phyloP scores from a whole-genome alignment of 2,888 invertebrate genomes.

The Unio delphinus region DNA sequence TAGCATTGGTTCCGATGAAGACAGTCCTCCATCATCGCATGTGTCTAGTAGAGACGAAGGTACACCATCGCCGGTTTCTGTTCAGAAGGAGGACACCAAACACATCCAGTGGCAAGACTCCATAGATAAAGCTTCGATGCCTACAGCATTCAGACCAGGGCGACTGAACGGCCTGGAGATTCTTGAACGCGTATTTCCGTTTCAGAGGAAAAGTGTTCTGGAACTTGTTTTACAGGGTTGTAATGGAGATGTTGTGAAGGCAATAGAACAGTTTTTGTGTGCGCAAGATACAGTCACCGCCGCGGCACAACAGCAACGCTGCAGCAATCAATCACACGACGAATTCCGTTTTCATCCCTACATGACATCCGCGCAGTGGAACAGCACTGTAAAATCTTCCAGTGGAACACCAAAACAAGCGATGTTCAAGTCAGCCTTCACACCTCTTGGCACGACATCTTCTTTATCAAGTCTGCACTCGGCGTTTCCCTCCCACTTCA shows the following conservation, averaged over 20 bases:
- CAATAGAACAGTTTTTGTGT: constrained; percentile 86
- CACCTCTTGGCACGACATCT: constrained; percentile 59
- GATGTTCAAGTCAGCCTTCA: constrained; percentile 68
- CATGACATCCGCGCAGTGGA: constrained; percentile 28
- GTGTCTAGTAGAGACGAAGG: neutral
- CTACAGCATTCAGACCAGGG: constrained; percentile 67
- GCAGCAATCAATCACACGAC: constrained; percentile 12
- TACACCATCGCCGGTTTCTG: neutral
- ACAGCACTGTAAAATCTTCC: constrained; percentile 29
- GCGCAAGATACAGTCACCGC: constrained; percentile 67
- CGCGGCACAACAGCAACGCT: constrained; percentile 34
- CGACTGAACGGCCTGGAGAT: constrained; percentile 80
- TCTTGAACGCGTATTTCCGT: constrained; percentile 88
- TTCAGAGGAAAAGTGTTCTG: constrained; percentile 88
- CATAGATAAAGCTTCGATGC: constrained; percentile 17
- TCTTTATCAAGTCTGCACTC: constrained; percentile 54
- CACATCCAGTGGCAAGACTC: too few relatives aligned
- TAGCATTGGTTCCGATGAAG: constrained; percentile 27
- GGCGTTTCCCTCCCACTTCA: constrained; percentile 59
- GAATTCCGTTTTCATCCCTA: constrained; percentile 37
- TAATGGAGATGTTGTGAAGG: constrained; percentile 90
- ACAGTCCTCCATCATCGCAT: neutral
- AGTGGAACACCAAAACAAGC: constrained; percentile 28
- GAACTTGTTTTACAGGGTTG: constrained; percentile 93
- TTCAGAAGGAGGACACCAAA: constrained; percentile 1